Base-by-base conservation (phyloP, 2,888 invertebrate genomes). In the Tyria jacobaeae region DNA sequence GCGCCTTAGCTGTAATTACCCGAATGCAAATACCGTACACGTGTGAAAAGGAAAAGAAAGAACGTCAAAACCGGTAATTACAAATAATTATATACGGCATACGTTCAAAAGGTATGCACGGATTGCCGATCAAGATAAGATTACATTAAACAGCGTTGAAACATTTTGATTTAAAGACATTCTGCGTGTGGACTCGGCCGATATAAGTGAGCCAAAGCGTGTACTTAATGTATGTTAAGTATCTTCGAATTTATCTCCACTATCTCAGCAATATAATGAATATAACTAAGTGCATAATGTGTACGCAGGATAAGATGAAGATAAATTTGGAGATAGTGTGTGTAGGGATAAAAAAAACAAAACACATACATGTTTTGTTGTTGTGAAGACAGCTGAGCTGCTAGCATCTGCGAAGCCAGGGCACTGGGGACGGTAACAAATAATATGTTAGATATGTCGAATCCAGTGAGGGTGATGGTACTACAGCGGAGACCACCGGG, bases 351-450 rank as follows among this genome's bases (percentile, higher is more conserved):
- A 84, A 82, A 57, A 85, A 88, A 92, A 93, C 92, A 94, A 92
- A 94, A 94, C 91, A 97, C 97, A 95, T 98, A 98, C 97, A 97
- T 97, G 96, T 97, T 96, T 96, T 97, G 97, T 95, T 97, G 97
- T 95, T 97, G 97, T 94, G 97, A 96, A 94, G 97, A 97, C 94
- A 97, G 96, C 96, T 97, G 97, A 95, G 96, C 96, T 95, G 97
- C 97, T 96, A 97, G 97, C 97, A 97, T 97, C 97, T 97, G 97
- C 95, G 97, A 97, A 96, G 97, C 97, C 96, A 98, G 97, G 96
- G 97, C 97, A 97, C 97, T 97, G 97, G 96, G 96, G 95, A 96
- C 95, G 95, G 92, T 94, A 95, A 93, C 88, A 92, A 86, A 89
- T 87, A 81, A 85, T 83, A 85, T 87, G 90, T 93, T 93, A 93